Evolutionary conservation across 2,888 invertebrate genomes (phyloP).

Genomic region (Mycalesis mineus): DNA sequence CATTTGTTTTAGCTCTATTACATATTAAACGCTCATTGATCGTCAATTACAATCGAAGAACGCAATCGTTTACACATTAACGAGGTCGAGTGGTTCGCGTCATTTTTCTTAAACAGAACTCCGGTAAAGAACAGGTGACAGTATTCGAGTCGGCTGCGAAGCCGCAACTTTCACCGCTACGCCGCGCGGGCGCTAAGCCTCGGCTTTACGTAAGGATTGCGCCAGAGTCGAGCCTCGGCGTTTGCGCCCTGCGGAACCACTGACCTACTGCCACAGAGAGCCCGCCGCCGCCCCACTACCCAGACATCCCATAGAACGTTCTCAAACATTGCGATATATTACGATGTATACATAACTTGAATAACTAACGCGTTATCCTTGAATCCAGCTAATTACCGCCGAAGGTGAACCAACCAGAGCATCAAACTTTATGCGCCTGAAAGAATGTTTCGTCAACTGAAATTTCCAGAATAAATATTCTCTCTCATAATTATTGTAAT

Average conservation of each 20-base stretch:
- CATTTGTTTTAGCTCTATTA: background rate
- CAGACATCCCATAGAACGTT: conserved; percentile 47
- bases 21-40: background rate
- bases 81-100: conserved; percentile 22
- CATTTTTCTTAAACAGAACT: conserved; percentile 26
- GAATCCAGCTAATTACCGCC: background rate
- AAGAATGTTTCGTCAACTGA: background rate
- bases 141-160: conserved; percentile 36
- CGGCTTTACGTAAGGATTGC: conserved; percentile 75
- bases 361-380: no score
- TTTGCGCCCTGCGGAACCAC: conserved; percentile 70
- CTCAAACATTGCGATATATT: conserved; percentile 46
- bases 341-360: no score
- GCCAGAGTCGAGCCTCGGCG: conserved; percentile 54
- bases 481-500: no score
- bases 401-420: conserved; percentile 30
- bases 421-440: conserved; percentile 15
- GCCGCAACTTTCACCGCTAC: conserved; percentile 62
- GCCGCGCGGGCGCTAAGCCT: conserved; percentile 40
- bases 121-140: conserved; percentile 31
- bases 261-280: conserved; percentile 71
- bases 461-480: background rate
- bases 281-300: conserved; percentile 47
- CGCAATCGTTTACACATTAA: conserved; percentile 17
- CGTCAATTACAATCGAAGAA: conserved; percentile 15